These are phyloP conservation scores for Chelon auratus DNA, from an alignment of 2,797 vertebrate species.

Conservation along the genomic window DNA sequence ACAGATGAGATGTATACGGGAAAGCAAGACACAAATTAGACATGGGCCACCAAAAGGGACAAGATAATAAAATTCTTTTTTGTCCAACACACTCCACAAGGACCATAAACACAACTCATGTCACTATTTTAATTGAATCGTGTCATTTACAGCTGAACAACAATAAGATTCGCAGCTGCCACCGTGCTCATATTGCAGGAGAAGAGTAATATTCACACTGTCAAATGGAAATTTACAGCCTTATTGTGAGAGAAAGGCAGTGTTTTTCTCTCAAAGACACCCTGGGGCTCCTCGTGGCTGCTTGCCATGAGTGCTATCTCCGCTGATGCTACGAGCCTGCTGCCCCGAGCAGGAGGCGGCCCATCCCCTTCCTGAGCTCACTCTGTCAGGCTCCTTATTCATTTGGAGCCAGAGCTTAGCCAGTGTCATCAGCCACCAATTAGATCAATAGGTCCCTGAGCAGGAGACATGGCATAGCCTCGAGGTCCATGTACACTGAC, in stretches of 20 bases:
- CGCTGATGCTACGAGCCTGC: constrained; percentile 38
- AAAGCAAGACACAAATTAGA: constrained; percentile 17
- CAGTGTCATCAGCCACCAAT: constrained; percentile 76
- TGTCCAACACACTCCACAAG: constrained; percentile 1
- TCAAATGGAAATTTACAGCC: constrained; percentile 59
- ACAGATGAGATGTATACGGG: constrained; percentile 11
- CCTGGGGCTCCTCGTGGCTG: constrained; percentile 58
- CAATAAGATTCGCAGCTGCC: constrained; percentile 29
- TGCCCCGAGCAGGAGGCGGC: constrained; percentile 58
- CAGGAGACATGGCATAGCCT: constrained; percentile 63
- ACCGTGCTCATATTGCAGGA: constrained; percentile 34
- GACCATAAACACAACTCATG: constrained; percentile 19
- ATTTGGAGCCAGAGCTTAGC: constrained; percentile 79
- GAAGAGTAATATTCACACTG: constrained; percentile 56
- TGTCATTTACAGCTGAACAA: constrained; percentile 30
- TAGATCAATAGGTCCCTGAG: constrained; percentile 78
- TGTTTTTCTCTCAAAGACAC: constrained; percentile 42
- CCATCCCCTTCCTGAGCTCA: constrained; percentile 64
- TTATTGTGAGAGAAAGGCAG: constrained; percentile 49
- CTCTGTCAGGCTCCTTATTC: constrained; percentile 79
- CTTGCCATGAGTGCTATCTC: constrained; percentile 32
- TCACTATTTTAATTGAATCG: constrained; percentile 39
- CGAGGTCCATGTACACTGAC: constrained; percentile 49
- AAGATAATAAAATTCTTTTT: constrained; percentile 9
- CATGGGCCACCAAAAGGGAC: constrained; percentile 2